phyloP scores from a whole-genome alignment of 2,797 vertebrate genomes.

The Eidolon dupreanum region DNA sequence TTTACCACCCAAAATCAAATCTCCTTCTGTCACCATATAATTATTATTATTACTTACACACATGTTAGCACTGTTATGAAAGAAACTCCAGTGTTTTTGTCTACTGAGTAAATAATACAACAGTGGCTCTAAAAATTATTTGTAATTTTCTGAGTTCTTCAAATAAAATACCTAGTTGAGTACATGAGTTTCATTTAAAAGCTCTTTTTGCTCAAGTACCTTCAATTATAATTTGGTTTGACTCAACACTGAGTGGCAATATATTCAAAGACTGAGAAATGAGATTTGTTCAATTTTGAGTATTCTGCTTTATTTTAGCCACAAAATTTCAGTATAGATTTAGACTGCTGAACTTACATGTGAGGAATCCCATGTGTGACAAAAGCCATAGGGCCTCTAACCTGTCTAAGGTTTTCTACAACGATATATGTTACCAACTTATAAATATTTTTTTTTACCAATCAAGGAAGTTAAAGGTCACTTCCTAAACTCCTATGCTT shows the following conservation, averaged over 20 bases:
- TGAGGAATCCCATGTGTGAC: neutral
- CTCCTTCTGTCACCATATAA: no score
- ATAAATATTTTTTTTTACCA: neutral
- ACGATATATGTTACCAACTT: neutral
- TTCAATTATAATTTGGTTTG: neutral
- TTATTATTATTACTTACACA: neutral
- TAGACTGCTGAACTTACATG: neutral
- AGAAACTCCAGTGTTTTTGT: neutral
- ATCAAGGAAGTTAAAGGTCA: neutral
- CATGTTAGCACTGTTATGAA: neutral
- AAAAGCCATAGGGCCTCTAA: neutral
- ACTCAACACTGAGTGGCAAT: neutral
- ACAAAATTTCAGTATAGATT: neutral
- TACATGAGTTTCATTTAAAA: neutral
- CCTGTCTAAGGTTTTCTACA: neutral
- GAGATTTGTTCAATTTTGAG: neutral
- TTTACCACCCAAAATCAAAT: no score
- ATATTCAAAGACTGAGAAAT: neutral
- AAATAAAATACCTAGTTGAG: neutral
- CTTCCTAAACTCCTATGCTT: neutral
- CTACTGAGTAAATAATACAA: neutral
- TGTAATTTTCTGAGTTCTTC: conserved; percentile 27
- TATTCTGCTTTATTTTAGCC: neutral
- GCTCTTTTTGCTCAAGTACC: neutral
- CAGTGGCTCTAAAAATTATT: neutral